Conservation (phyloP, 2,797 vertebrate species). For the Tamandua tetradactyla region DNA sequence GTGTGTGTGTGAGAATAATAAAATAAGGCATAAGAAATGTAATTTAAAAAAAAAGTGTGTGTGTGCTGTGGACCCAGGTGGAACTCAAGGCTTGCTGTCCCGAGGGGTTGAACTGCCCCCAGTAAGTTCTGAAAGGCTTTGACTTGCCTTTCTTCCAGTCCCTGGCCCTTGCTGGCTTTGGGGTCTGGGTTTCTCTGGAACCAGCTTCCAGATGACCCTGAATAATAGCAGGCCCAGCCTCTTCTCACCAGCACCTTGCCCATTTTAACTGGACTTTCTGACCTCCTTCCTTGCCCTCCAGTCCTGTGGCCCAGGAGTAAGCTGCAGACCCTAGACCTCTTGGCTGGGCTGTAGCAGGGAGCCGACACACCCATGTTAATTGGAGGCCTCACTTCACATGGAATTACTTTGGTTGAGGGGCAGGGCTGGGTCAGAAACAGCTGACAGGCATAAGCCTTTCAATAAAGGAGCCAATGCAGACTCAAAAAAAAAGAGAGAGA, state of each 20-base stretch:
- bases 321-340: neutral
- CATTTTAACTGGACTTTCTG: neutral
- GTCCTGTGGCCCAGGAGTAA: neutral
- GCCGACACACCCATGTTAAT: neutral
- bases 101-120: too few relatives aligned
- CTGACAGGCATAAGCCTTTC: neutral
- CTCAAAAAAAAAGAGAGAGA: too few relatives aligned
- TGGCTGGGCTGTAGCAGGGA: neutral
- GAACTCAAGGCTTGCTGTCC: too few relatives aligned
- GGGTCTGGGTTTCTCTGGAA: too few relatives aligned
- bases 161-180: neutral
- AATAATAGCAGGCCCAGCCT: neutral
- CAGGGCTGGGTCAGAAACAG: neutral
- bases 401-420: neutral
- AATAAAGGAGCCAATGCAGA: slow-evolving; percentile 58
- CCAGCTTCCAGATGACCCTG: neutral
- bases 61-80: too few relatives aligned
- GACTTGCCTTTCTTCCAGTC: too few relatives aligned
- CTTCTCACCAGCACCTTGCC: slow-evolving; percentile 25
- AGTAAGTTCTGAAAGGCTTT: too few relatives aligned
- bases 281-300: neutral
- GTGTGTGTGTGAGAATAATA: too few relatives aligned
- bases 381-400: neutral
- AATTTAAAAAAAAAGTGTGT: too few relatives aligned
- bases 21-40: too few relatives aligned